phyloP scores from a whole-genome alignment of 2,888 invertebrate genomes.

The Caradrina clavipalpis region DNA sequence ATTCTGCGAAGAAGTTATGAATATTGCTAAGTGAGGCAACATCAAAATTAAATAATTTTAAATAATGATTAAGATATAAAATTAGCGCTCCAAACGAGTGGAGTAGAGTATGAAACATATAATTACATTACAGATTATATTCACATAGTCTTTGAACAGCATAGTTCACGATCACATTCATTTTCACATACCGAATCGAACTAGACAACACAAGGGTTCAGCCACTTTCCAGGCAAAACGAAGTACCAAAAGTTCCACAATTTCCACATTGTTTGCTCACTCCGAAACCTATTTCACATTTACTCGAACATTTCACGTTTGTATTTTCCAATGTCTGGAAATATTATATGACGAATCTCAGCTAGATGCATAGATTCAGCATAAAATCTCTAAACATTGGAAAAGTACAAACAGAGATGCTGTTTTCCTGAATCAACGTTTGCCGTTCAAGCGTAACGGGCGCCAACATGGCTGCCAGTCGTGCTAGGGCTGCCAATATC shows the following conservation, averaged over 20 bases:
- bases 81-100: slow-evolving; percentile 66
- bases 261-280: slow-evolving; percentile 36
- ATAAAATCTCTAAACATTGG: slow-evolving; percentile 15
- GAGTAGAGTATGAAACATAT: slow-evolving; percentile 67
- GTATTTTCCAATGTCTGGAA: slow-evolving; percentile 26
- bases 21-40: slow-evolving; percentile 75
- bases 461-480: slow-evolving; percentile 87
- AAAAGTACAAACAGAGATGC: slow-evolving; percentile 24
- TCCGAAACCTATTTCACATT: slow-evolving; percentile 59
- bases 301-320: slow-evolving; percentile 26
- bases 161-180: slow-evolving; percentile 62
- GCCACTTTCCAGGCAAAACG: slow-evolving; percentile 54
- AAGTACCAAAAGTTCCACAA: slow-evolving; percentile 40
- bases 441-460: slow-evolving; percentile 77
- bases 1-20: slow-evolving; percentile 68
- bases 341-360: slow-evolving; percentile 25
- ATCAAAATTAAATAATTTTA: slow-evolving; percentile 71
- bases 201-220: slow-evolving; percentile 65
- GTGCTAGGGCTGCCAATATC: slow-evolving; percentile 87
- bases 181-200: slow-evolving; percentile 63
- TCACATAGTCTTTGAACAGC: slow-evolving; percentile 76
- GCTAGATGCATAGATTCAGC: slow-evolving; percentile 20
- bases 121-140: slow-evolving; percentile 69
- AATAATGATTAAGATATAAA: slow-evolving; percentile 69
- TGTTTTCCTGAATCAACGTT: slow-evolving; percentile 48